Percentiles rank a stretch among this genome's conserved stretches.
Evolutionary conservation across 2,113 vertebrate species (phyloP).

Genomic region (Chelonoidis abingdonii): DNA sequence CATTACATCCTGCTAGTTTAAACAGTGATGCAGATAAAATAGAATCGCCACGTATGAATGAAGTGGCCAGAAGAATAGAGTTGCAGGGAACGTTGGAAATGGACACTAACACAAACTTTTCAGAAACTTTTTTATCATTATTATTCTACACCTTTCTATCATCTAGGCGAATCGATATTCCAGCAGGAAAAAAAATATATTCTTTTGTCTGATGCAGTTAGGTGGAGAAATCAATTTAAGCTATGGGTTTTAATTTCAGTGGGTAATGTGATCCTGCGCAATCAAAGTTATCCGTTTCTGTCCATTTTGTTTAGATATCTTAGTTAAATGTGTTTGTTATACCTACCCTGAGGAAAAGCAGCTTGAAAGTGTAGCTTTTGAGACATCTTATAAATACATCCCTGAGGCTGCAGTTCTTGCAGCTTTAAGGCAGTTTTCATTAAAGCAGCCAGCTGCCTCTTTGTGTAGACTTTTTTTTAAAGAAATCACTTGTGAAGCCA

Average conservation of each 20-base stretch:
- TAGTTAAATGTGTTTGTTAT: conserved; percentile 77
- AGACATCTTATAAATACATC: conserved; percentile 79
- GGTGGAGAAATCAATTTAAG: conserved; percentile 56
- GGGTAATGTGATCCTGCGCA: conserved; percentile 55
- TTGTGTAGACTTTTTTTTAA: conserved; percentile 79
- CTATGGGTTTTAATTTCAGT: conserved; percentile 62
- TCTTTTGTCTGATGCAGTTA: conserved; percentile 51
- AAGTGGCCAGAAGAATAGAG: conserved; percentile 40
- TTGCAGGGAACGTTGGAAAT: conserved; percentile 36
- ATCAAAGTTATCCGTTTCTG: conserved; percentile 76
- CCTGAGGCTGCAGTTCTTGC: conserved; percentile 76
- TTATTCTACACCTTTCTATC: not conserved
- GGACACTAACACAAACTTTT: conserved; percentile 65
- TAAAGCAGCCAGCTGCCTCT: conserved; percentile 84
- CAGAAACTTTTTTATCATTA: conserved; percentile 38
- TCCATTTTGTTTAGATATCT: conserved; percentile 73
- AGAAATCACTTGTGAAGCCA: conserved; percentile 78
- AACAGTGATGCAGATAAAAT: conserved; percentile 69
- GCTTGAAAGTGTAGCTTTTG: conserved; percentile 80
- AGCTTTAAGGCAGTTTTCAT: conserved; percentile 83
- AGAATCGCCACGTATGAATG: conserved; percentile 50
- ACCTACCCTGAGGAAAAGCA: conserved; percentile 74
- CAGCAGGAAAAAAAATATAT: not conserved
- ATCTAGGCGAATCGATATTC: conserved; percentile 15
- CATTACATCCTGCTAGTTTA: conserved; percentile 70